Evolutionary conservation across 2,797 vertebrate genomes (phyloP).

Genomic region (Hypotaenidia philippensis): DNA sequence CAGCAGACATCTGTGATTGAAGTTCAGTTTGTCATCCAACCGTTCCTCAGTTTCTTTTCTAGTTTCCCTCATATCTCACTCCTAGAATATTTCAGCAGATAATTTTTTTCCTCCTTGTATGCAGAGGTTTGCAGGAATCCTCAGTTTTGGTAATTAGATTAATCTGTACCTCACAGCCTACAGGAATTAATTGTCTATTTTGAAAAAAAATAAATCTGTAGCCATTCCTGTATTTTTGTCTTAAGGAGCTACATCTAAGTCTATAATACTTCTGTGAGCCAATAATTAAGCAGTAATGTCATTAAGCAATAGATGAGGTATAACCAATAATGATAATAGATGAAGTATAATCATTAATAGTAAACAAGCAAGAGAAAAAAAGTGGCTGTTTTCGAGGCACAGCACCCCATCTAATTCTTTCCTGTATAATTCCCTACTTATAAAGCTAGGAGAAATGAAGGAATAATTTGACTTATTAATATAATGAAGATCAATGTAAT

Average conservation of each 20-base stretch:
- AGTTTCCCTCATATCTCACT: not conserved
- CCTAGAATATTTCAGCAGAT: not conserved
- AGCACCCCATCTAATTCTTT: not conserved
- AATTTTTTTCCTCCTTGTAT: not conserved
- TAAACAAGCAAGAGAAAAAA: not conserved
- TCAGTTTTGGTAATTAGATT: not conserved
- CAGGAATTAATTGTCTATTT: not conserved
- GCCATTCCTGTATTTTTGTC: not conserved
- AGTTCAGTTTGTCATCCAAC: not conserved
- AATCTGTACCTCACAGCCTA: not conserved
- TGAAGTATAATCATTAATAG: not conserved
- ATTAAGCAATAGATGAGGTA: not conserved
- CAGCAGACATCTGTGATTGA: not conserved
- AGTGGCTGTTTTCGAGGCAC: not conserved
- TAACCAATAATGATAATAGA: not conserved
- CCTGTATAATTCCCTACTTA: not conserved
- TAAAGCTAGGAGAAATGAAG: not conserved
- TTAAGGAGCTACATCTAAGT: not conserved
- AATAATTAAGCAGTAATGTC: not conserved
- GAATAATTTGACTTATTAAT: conserved; percentile 9
- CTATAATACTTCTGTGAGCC: not conserved
- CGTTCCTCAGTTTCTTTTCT: not conserved
- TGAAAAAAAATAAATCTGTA: not conserved
- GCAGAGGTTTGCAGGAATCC: not conserved
- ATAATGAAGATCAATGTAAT: conserved; percentile 38